phyloP scores from a whole-genome alignment of 2,113 vertebrate genomes.

The Sphaerodactylus townsendi region DNA sequence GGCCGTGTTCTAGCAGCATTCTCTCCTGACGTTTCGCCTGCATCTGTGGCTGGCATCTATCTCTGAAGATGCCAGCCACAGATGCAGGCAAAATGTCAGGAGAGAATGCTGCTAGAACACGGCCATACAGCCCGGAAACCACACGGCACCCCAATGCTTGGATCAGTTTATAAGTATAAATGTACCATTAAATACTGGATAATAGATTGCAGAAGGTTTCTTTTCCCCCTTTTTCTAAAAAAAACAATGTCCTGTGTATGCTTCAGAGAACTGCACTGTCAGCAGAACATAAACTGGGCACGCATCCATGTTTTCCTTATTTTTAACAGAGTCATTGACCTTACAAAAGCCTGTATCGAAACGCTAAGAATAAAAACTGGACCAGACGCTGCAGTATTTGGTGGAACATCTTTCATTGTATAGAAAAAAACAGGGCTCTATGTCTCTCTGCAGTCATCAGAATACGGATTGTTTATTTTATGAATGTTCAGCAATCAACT shows the following conservation, averaged over 20 bases:
- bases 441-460: constrained; percentile 50
- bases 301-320: constrained; percentile 71
- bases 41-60: too few relatives aligned
- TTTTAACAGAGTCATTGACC: constrained; percentile 76
- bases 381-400: constrained; percentile 54
- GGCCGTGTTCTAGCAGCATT: too few relatives aligned
- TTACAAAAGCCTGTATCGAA: constrained; percentile 70
- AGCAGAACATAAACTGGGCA: constrained; percentile 75
- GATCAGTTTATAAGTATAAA: constrained; percentile 66
- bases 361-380: constrained; percentile 64
- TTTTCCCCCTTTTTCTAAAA: constrained; percentile 54
- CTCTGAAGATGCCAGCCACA: too few relatives aligned
- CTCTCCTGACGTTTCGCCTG: too few relatives aligned
- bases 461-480: constrained; percentile 55
- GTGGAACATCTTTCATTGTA: constrained; percentile 59
- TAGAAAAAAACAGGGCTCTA: constrained; percentile 42
- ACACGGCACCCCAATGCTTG: too few relatives aligned
- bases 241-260: constrained; percentile 54
- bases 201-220: constrained; percentile 78
- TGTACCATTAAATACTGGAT: constrained; percentile 65
- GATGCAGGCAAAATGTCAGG: too few relatives aligned
- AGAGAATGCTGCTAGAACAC: too few relatives aligned
- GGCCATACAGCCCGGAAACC: too few relatives aligned
- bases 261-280: constrained; percentile 74
- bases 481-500: constrained; percentile 15